These are phyloP conservation scores for Thaumatotibia leucotreta DNA, from an alignment of 1,140 invertebrate genomes.

Conservation along the genomic window DNA sequence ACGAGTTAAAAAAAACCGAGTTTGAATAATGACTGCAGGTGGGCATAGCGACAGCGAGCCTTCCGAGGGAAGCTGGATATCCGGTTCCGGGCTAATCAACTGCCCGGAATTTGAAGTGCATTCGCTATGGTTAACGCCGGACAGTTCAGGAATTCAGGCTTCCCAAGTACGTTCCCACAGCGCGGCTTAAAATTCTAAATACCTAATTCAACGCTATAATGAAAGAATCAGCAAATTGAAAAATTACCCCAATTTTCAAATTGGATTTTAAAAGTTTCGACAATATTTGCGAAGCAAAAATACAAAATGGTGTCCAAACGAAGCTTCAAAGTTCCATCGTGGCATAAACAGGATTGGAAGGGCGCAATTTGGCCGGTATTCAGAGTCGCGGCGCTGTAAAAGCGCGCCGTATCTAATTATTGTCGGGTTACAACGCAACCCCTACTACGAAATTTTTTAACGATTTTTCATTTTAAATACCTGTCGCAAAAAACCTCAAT, in stretches of 20 bases:
- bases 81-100: slow-evolving; percentile 35
- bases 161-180: background rate
- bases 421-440: slow-evolving; percentile 56
- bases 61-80: slow-evolving; percentile 14
- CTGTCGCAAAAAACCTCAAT: background rate
- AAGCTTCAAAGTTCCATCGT: slow-evolving; percentile 44
- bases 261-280: slow-evolving; percentile 9
- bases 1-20: background rate
- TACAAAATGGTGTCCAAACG: slow-evolving; percentile 42
- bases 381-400: slow-evolving; percentile 65
- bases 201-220: background rate
- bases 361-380: slow-evolving; percentile 71
- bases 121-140: slow-evolving; percentile 20
- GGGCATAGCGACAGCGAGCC: slow-evolving; percentile 17
- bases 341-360: slow-evolving; percentile 65
- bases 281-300: slow-evolving; percentile 33
- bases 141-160: background rate
- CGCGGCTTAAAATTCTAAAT: background rate
- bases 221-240: background rate
- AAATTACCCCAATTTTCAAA: background rate
- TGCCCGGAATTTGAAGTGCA: slow-evolving; percentile 37
- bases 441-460: slow-evolving; percentile 37
- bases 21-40: slow-evolving; percentile 18
- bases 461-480: background rate
- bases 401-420: slow-evolving; percentile 74